Evolutionary conservation across 2,113 vertebrate species (phyloP).

Genomic region (Anhinga anhinga): DNA sequence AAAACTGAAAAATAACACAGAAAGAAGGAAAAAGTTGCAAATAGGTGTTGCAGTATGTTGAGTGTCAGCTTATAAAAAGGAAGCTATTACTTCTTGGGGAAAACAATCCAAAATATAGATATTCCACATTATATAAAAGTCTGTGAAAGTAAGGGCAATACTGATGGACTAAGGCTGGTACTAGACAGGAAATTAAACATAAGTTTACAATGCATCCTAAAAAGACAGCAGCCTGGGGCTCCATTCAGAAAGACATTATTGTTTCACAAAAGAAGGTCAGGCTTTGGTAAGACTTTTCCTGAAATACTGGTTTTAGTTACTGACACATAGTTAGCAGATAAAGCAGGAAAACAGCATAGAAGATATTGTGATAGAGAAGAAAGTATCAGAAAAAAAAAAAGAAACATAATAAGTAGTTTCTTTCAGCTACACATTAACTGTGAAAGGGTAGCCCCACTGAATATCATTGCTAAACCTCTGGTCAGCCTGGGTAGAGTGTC

Average conservation of each 20-base stretch:
- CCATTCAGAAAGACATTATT: background rate
- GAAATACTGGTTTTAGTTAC: slow-evolving; percentile 14
- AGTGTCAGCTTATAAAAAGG: background rate
- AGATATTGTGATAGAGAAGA: background rate
- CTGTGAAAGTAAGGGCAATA: background rate
- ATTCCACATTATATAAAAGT: background rate
- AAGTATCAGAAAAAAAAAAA: background rate
- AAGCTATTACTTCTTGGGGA: background rate
- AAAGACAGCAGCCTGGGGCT: background rate
- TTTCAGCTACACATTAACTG: background rate
- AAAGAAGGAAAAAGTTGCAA: background rate
- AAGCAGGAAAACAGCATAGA: background rate
- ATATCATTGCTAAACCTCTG: background rate
- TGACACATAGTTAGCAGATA: slow-evolving; percentile 1
- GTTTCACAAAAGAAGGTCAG: background rate
- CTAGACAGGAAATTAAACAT: slow-evolving; percentile 50
- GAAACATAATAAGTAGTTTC: background rate
- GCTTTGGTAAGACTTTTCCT: background rate
- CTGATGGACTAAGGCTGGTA: background rate
- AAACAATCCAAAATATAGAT: background rate
- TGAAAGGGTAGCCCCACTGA: background rate
- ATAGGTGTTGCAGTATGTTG: background rate
- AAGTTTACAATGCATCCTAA: slow-evolving; percentile 32
- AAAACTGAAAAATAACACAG: background rate
- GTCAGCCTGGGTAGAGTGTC: background rate